These are phyloP conservation scores for Phaedon cochleariae DNA, from an alignment of 2,888 invertebrate genomes.

Conservation along the genomic window DNA sequence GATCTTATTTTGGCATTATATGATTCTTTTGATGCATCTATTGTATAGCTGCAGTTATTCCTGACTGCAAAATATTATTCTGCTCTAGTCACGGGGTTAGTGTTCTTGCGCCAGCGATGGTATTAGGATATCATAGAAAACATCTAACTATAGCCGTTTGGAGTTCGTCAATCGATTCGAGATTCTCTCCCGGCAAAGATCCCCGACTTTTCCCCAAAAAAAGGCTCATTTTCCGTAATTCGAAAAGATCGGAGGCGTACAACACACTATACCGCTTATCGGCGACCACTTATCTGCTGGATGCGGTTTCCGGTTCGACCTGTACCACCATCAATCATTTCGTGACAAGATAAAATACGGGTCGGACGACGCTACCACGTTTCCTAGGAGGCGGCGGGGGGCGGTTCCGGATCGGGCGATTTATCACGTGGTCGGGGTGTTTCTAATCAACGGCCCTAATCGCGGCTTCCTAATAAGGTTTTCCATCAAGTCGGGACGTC, in stretches of 20 bases:
- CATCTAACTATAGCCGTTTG: no score
- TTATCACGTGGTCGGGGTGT: conserved; percentile 28
- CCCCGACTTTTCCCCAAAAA: conserved; percentile 20
- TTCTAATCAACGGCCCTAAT: conserved; percentile 17
- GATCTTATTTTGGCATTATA: no score
- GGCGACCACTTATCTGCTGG: conserved; percentile 36
- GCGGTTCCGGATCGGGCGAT: conserved; percentile 32
- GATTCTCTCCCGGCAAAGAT: conserved; percentile 6
- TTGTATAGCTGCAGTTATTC: no score
- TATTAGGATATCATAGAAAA: no score
- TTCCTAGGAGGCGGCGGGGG: conserved; percentile 27
- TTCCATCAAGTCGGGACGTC: conserved; percentile 26
- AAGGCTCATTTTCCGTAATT: conserved; percentile 34
- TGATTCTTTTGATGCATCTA: no score
- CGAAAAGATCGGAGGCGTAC: conserved; percentile 34
- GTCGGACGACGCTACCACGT: conserved; percentile 27
- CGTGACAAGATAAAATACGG: conserved; percentile 41
- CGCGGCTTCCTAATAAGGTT: conserved; percentile 29
- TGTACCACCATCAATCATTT: conserved; percentile 45
- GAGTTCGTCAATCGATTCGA: no score
- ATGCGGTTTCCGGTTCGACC: conserved; percentile 40
- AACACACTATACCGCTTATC: conserved; percentile 40
- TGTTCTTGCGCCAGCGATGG: no score
- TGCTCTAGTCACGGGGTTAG: no score
- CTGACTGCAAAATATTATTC: no score